phyloP scores from a whole-genome alignment of 2,113 vertebrate species.

The Malurus alboscapulatus region DNA sequence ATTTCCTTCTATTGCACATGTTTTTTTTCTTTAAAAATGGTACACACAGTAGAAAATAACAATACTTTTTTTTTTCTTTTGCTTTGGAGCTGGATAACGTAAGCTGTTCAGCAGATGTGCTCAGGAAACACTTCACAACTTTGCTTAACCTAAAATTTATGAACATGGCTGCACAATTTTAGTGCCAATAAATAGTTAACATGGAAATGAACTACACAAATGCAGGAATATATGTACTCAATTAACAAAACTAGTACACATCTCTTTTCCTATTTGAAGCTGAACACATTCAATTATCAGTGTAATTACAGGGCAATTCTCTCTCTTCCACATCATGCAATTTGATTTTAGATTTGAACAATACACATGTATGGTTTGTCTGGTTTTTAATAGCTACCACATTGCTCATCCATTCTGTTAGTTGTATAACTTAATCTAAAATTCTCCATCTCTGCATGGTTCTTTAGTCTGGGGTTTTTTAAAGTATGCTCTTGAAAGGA shows the following conservation, averaged over 20 bases:
- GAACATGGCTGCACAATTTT: neutral
- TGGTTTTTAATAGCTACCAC: conserved; percentile 51
- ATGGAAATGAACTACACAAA: neutral
- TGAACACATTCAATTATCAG: conserved; percentile 31
- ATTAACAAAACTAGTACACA: neutral
- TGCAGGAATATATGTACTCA: neutral
- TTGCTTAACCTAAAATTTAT: neutral
- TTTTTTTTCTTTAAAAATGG: neutral
- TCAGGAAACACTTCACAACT: neutral
- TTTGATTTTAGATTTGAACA: conserved; percentile 48
- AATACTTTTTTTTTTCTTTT: neutral
- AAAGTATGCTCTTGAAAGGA: neutral
- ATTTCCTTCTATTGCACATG: neutral
- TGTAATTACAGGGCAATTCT: conserved; percentile 27
- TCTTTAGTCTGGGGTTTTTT: neutral
- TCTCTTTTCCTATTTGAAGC: neutral
- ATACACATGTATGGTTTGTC: conserved; percentile 19
- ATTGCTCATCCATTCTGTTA: conserved; percentile 25
- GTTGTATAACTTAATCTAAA: conserved; percentile 24
- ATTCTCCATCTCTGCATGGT: neutral
- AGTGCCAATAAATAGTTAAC: neutral
- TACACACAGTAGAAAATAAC: neutral
- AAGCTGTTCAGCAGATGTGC: neutral
- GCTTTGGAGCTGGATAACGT: neutral
- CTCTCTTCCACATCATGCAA: neutral